Evolutionary conservation across 2,113 vertebrate genomes (phyloP), one percentile per base, ranked within the genome.

Genomic region (Merops nubicus): DNA sequence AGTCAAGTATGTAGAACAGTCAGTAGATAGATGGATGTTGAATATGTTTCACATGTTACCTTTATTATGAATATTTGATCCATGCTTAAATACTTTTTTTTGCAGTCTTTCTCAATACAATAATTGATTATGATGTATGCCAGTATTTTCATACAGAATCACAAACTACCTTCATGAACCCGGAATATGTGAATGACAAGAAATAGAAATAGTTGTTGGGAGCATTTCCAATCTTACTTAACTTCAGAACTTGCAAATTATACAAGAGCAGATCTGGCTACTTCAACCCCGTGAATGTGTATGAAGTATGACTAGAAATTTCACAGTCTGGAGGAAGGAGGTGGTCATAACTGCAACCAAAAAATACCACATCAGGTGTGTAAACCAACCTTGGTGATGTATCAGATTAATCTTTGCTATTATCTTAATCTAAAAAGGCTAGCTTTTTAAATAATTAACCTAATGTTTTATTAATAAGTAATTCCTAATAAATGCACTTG

Each of bases 201-300:
- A 54, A 74, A 65, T 67, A 67, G 14, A 65, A 85, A 33, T 8
- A 3, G 14, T 69, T 1, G 3, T 56, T 53, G 4, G 38, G 21
- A 86, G 1, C 8, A 57, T 72, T 85, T 90, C 34, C 31, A 53
- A 8, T 67, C 11, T 72, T 47, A 73, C 11, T 12, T 91, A 25
- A 74, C 59, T 94, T 91, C 59, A 77, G 56, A 96, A 62, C 12
- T n/a, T 86, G 15, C 40, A 84, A 63, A 67, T 57, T 64, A 40
- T 12, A 75, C 10, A 29, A 50, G 20, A 64, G 26, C 33, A 87
- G 34, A 65, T 56, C 29, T 88, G 45, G 11, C 23, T 63, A 33
- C 28, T 65, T 86, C 57, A 5, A 59, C 29, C 17, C n/a, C 25
- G 14, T 15, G 47, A 69, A 54, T 31, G 5, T 0, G 0, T 77